Percentiles rank a stretch among this genome's conserved stretches.
Evolutionary conservation across 2,888 invertebrate species (phyloP).

Genomic region (Salpingus planirostris): DNA sequence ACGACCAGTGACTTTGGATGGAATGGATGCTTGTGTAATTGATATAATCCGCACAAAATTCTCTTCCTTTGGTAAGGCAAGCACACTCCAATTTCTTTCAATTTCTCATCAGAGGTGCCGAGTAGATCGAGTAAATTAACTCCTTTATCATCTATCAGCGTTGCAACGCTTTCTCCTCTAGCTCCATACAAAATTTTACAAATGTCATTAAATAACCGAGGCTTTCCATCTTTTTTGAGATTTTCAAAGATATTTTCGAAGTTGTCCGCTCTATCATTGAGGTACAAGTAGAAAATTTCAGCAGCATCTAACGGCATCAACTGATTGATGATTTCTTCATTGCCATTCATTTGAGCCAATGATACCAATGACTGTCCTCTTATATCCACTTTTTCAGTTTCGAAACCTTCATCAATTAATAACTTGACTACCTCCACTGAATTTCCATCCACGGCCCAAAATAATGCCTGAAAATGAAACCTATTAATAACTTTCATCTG

Average conservation of each 20-base stretch:
- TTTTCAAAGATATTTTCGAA: constrained; percentile 21
- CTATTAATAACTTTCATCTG: constrained; percentile 1
- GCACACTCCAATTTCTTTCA: constrained; percentile 49
- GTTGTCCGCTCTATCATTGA: constrained; percentile 7
- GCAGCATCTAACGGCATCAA: constrained; percentile 28
- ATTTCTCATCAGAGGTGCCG: constrained; percentile 48
- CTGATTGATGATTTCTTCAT: constrained; percentile 42
- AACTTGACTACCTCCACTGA: constrained; percentile 46
- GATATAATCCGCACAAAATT: constrained; percentile 46
- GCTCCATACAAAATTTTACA: constrained; percentile 50
- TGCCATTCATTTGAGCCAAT: constrained; percentile 48
- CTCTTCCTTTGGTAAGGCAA: constrained; percentile 52
- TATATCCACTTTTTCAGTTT: constrained; percentile 45
- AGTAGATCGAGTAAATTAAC: constrained; percentile 51
- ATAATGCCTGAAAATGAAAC: constrained; percentile 47
- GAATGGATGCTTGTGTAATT: constrained; percentile 53
- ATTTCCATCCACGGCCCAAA: constrained; percentile 54
- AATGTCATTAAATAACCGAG: constrained; percentile 47
- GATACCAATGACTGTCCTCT: constrained; percentile 45
- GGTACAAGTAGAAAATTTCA: constrained; percentile 15
- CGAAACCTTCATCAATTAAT: constrained; percentile 47
- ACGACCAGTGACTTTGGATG: constrained; percentile 40
- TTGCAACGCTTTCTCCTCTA: constrained; percentile 47
- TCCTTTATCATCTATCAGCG: constrained; percentile 42
- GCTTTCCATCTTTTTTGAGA: constrained; percentile 16